These are phyloP conservation scores for Odontocolon sp. DNA, from an alignment of 2,888 invertebrate genomes.

Conservation along the genomic window DNA sequence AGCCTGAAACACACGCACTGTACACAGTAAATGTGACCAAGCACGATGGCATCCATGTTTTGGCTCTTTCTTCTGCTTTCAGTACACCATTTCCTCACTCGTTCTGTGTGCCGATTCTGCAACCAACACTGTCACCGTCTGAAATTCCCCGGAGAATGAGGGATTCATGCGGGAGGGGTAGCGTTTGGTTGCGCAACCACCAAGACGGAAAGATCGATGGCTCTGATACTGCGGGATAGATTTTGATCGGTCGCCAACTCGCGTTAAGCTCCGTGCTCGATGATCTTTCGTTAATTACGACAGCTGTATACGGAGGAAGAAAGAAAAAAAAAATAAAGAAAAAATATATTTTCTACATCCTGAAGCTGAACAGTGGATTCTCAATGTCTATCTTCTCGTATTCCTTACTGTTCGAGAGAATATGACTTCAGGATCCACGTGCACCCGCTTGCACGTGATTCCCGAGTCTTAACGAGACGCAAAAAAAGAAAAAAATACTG, in stretches of 20 bases:
- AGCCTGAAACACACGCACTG: too few species aligned
- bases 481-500: conserved; percentile 77
- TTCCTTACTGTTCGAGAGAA: neutral
- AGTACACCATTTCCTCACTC: neutral
- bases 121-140: conserved; percentile 25
- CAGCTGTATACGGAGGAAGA: neutral
- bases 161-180: conserved; percentile 30
- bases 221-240: conserved; percentile 54
- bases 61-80: conserved; percentile 25
- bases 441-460: conserved; percentile 28
- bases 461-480: conserved; percentile 74
- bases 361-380: too few species aligned
- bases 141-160: conserved; percentile 52
- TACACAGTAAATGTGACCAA: neutral
- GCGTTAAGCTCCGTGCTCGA: conserved; percentile 64
- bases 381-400: too few species aligned
- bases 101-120: neutral
- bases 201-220: conserved; percentile 62
- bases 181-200: conserved; percentile 41
- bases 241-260: conserved; percentile 74
- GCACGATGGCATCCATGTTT: neutral
- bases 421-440: neutral
- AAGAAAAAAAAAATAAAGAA: neutral
- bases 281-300: conserved; percentile 70
- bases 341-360: neutral